phyloP scores from a whole-genome alignment of 2,888 invertebrate species.

The Carpatolechia fugitivella region DNA sequence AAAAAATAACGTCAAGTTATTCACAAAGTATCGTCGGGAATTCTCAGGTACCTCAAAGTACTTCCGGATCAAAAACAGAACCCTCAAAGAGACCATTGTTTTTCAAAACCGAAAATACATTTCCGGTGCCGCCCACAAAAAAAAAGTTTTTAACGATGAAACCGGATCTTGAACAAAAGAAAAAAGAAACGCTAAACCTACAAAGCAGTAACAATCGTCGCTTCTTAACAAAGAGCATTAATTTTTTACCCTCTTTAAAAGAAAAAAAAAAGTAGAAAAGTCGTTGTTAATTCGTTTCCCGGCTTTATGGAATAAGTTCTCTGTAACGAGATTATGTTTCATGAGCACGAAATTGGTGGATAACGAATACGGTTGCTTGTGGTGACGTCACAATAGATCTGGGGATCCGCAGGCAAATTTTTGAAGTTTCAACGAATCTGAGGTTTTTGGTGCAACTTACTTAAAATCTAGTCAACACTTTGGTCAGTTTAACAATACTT shows the following conservation, averaged over 20 bases:
- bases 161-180: constrained; percentile 21
- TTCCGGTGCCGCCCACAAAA: constrained; percentile 2
- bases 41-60: not conserved
- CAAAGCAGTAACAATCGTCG: constrained; percentile 52
- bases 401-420: not conserved
- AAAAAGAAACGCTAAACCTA: constrained; percentile 51
- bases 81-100: not conserved
- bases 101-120: constrained; percentile 18
- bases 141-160: constrained; percentile 20
- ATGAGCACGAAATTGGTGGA: constrained; percentile 69
- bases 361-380: constrained; percentile 57
- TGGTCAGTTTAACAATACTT: no score
- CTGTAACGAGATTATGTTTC: constrained; percentile 72
- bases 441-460: no score
- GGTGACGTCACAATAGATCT: constrained; percentile 9
- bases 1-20: not conserved
- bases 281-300: constrained; percentile 58
- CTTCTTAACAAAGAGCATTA: constrained; percentile 61
- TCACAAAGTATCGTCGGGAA: not conserved
- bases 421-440: no score
- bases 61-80: constrained; percentile 8
- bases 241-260: constrained; percentile 28
- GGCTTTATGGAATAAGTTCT: constrained; percentile 73
- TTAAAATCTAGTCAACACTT: no score
- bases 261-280: constrained; percentile 7